Percentiles rank a stretch among this genome's conserved stretches.
These are phyloP conservation scores for Thripadectes ignobilis DNA, from an alignment of 2,797 vertebrate species.

Conservation along the genomic window DNA sequence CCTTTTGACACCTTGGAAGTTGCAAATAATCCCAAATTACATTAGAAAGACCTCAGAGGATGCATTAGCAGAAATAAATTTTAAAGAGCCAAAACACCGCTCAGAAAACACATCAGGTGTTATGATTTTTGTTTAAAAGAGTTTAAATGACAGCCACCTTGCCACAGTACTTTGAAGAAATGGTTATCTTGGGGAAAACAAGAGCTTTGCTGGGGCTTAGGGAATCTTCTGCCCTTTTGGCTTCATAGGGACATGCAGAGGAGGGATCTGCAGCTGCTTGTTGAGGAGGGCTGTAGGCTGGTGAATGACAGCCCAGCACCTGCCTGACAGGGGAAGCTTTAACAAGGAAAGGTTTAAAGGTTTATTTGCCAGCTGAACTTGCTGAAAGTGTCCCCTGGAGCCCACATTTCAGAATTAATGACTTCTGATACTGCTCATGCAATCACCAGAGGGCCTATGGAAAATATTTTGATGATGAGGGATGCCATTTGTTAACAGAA, in stretches of 20 bases:
- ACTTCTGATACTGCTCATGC: background rate
- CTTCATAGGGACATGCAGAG: background rate
- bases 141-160: background rate
- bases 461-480: background rate
- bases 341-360: background rate
- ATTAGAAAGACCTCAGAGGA: background rate
- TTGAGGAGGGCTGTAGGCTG: background rate
- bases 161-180: background rate
- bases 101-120: background rate
- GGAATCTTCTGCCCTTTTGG: background rate
- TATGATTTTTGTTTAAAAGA: background rate
- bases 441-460: background rate
- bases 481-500: background rate
- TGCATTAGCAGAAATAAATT: background rate
- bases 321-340: background rate
- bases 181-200: background rate
- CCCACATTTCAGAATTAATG: background rate
- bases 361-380: background rate
- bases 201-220: background rate
- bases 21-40: background rate
- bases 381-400: background rate
- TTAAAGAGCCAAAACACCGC: background rate
- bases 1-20: background rate
- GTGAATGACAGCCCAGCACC: background rate
- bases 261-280: background rate